Base-by-base conservation (phyloP, 2,797 vertebrate genomes). In the Anomalospiza imberbis region DNA sequence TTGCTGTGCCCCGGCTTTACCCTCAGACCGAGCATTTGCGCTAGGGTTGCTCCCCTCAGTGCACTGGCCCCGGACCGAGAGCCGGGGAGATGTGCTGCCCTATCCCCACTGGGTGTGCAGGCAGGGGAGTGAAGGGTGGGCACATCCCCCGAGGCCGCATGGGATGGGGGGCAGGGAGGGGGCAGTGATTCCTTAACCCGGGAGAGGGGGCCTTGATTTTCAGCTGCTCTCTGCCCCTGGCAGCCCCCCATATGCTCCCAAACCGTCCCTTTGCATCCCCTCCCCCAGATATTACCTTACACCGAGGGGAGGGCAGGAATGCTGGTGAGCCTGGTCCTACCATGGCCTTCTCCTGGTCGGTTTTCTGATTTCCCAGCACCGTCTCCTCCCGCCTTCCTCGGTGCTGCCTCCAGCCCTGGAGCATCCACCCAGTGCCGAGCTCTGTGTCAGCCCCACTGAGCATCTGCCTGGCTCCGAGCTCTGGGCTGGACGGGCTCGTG, bases 291-390 rank as follows among this genome's bases (percentile, higher is more conserved):
- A 48, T 57, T 54, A 17, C 60, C 47, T 53, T 48, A 20, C 0
- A 0, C 61, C 22, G n/a, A 36, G 21, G n/a, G 22, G 47, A 70
- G 9, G 24, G 42, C 32, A 19, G 38, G 31, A 65, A 55, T 66
- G 31, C 53, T 68, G 77, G 5, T 68, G 53, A 76, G 44, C 17
- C 31, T 51, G 63, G 26, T 72, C 45, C 77, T 88, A 2, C 70
- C 16, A 17, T 61, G 86, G 83, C 83, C 85, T 91, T 68, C 54
- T 92, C 28, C 88, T 14, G 17, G 63, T 89, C 48, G 38, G 38
- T 38, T 38, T 29, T 85, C 32, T 60, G 26, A 8, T 89, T 89
- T 92, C 67, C 71, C 34, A 47, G 44, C 0, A 1, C 36, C 2
- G 7, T 28, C 18, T 93, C 74, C 75, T 87, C 51, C 84, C 0